Percentiles rank a stretch among this genome's conserved stretches.
These are phyloP conservation scores for Synaphobranchus kaupii DNA, from an alignment of 2,797 vertebrate genomes.

Conservation along the genomic window DNA sequence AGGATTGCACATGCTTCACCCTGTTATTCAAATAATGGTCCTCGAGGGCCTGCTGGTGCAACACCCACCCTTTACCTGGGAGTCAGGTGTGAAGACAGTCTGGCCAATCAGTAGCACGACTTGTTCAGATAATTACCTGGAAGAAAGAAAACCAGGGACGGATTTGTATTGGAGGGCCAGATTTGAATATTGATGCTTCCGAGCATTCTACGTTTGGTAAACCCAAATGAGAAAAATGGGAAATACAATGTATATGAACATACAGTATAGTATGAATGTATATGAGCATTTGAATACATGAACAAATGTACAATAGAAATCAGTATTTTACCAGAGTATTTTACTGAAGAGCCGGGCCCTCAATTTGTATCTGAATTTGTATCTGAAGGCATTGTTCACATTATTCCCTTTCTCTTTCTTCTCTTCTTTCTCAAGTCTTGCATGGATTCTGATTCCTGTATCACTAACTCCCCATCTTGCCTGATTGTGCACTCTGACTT, in stretches of 20 bases:
- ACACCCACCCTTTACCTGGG: too few relatives aligned
- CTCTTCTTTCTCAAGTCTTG: not conserved
- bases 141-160: too few relatives aligned
- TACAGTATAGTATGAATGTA: not conserved
- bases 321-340: slow-evolving; percentile 22
- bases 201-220: not conserved
- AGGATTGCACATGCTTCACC: not conserved
- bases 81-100: too few relatives aligned
- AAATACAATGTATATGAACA: not conserved
- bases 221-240: not conserved
- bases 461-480: not conserved
- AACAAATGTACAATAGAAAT: not conserved
- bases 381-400: not conserved
- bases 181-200: too few relatives aligned
- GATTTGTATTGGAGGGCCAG: too few relatives aligned
- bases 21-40: too few relatives aligned
- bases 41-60: too few relatives aligned
- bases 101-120: too few relatives aligned
- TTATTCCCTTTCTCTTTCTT: not conserved
- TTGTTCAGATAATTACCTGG: too few relatives aligned
- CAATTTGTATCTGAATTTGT: too few relatives aligned
- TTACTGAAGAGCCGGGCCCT: slow-evolving; percentile 40
- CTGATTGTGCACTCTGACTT: slow-evolving; percentile 65
- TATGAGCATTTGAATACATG: not conserved
- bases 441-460: slow-evolving; percentile 44